Evolutionary conservation across 2,113 vertebrate genomes (phyloP).

Genomic region (Capreolus pygargus): DNA sequence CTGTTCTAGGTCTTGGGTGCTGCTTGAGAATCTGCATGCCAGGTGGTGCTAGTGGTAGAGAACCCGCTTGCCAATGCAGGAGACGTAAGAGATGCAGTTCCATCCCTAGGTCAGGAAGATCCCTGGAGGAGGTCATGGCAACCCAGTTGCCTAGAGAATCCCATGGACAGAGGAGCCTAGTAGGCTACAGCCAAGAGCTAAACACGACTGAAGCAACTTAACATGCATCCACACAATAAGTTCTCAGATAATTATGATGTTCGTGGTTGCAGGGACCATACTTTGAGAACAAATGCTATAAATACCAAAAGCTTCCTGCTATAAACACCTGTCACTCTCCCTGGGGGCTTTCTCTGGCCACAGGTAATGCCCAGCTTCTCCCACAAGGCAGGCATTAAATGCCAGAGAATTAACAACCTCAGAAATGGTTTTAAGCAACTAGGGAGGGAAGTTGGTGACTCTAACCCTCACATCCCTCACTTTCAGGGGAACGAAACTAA

Average conservation of each 20-base stretch:
- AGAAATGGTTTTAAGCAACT: not conserved
- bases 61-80: not conserved
- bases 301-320: not conserved
- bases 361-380: too few species aligned
- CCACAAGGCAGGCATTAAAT: not conserved
- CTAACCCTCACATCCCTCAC: not conserved
- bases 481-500: not conserved
- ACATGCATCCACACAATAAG: not conserved
- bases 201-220: not conserved
- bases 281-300: not conserved
- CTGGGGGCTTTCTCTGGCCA: not conserved
- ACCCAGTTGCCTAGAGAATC: not conserved
- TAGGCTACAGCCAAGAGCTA: not conserved
- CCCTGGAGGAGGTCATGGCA: not conserved
- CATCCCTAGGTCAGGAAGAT: not conserved
- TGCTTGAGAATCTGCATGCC: not conserved
- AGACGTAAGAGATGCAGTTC: not conserved
- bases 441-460: not conserved
- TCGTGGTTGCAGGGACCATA: too few species aligned
- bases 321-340: not conserved
- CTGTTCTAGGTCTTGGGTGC: not conserved
- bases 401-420: not conserved
- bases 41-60: not conserved
- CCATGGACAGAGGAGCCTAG: not conserved
- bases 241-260: not conserved